Evolutionary conservation across 2,888 invertebrate species (phyloP), one percentile per base, ranked within the genome.

Genomic region (Lathronympha strigana): DNA sequence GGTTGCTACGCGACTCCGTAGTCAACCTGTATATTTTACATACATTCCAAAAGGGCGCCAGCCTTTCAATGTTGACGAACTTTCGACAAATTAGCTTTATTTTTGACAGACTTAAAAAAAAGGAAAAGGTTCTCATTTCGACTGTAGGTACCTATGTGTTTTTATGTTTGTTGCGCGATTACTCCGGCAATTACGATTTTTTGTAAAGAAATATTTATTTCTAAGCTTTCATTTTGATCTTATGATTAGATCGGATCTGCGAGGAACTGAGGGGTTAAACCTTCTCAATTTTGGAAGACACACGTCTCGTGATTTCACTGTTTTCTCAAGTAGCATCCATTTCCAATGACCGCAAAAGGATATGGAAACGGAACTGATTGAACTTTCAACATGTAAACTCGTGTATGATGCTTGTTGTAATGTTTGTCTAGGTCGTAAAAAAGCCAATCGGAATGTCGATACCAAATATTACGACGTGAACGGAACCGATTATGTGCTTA

Each of bases 401-500:
- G 49, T 47, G 63, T 63, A 57, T 17, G 33, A 8, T 50, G 55
- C 51, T 53, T 33, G 63, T 38, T 54, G 38, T 57, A 55, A 40
- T 61, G 49, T 28, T 63, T 55, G 63, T 63, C 50, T 50, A 31
- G 64, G 21, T 47, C 54, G 40, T 40, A 53, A 73, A 76, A 75
- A 75, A 80, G 70, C 69, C 74, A 76, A 76, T 76, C 66, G 71
- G 76, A 77, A 79, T 78, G 74, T 73, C 61, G 75, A 77, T 76
- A 67, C 54, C 60, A 71, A 71, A 74, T 70, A 69, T 70, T 70
- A 68, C 69, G 67, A 68, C 63, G 69, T 68, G 69, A 67, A 69
- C 71, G 68, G 68, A 73, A 76, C 76, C 73, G 73, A 79, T 79
- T 61, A 66, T 61, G 66, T 54, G 47, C 61, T 47, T 61, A 61